Percentiles rank a stretch among this genome's conserved stretches.
These are phyloP conservation scores for Epizoanthus scotinus DNA, from an alignment of 92 coral and sea anemone species.

Conservation along the genomic window DNA sequence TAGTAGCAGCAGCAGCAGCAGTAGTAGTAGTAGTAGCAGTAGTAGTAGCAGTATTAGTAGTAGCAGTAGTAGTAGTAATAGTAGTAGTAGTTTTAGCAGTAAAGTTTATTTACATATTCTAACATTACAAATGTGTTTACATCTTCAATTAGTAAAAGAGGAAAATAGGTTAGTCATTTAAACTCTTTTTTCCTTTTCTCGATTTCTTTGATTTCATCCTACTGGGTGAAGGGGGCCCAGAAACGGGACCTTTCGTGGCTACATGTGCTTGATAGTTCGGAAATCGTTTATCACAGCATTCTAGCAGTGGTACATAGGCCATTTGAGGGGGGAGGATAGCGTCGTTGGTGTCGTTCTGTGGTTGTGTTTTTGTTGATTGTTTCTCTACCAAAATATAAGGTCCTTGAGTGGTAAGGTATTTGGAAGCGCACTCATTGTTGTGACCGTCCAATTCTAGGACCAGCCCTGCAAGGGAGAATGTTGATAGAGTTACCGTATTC, in stretches of 20 bases:
- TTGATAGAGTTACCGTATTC: too few species aligned
- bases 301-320: constrained; percentile 80
- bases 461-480: constrained; percentile 61
- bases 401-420: constrained; percentile 71
- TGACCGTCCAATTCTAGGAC: constrained; percentile 86
- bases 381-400: constrained; percentile 93
- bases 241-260: constrained; percentile 36
- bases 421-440: constrained; percentile 76
- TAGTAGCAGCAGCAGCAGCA: too few species aligned
- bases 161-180: constrained; percentile 1
- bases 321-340: constrained; percentile 56
- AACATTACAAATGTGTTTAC: too few species aligned
- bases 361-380: constrained; percentile 34
- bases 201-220: constrained; percentile 36
- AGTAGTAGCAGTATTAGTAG: too few species aligned
- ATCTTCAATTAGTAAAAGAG: too few species aligned
- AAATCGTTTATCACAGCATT: constrained; percentile 70
- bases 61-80: too few species aligned
- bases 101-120: too few species aligned
- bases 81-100: too few species aligned
- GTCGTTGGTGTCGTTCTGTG: constrained; percentile 52
- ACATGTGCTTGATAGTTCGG: constrained; percentile 79
- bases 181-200: constrained; percentile 43
- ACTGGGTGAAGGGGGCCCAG: constrained; percentile 29
- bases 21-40: too few species aligned